A percentile compares a stretch with the other conserved stretches of the same genome.
These are phyloP conservation scores for Atta texana DNA, from an alignment of 1,140 invertebrate genomes.

Conservation along the genomic window DNA sequence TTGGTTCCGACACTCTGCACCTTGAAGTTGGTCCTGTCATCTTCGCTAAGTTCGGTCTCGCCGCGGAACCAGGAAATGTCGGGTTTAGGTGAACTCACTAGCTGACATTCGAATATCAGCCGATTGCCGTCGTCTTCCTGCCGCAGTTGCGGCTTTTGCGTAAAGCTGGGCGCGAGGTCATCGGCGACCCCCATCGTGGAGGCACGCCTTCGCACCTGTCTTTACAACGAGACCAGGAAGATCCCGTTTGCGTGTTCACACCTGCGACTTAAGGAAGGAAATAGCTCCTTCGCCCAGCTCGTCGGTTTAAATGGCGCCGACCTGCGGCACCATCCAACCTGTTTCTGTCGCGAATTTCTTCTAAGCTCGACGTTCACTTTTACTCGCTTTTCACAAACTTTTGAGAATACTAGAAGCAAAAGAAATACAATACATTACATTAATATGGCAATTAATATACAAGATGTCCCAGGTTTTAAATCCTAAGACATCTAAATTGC, in stretches of 20 bases:
- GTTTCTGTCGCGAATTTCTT: neutral
- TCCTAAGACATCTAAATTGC: neutral
- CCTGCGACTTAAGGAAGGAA: conserved; percentile 6
- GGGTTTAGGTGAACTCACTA: conserved; percentile 95
- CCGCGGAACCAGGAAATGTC: conserved; percentile 97
- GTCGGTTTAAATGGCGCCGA: conserved; percentile 71
- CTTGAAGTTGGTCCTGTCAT: conserved; percentile 94
- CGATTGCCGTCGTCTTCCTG: conserved; percentile 98
- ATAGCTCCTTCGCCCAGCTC: conserved; percentile 41
- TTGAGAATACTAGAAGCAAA: conserved; percentile 18
- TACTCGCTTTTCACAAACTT: neutral
- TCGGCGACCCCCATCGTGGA: conserved; percentile 92
- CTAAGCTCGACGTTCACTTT: conserved; percentile 3
- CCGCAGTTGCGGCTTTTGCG: conserved; percentile 97
- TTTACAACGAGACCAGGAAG: conserved; percentile 55
- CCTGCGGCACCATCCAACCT: conserved; percentile 76
- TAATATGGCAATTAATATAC: neutral
- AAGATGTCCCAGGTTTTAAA: neutral
- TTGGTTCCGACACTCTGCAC: conserved; percentile 94
- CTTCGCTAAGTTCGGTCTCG: conserved; percentile 93
- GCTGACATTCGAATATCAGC: conserved; percentile 97
- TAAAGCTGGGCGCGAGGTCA: conserved; percentile 98
- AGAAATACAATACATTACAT: neutral
- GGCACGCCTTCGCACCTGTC: conserved; percentile 77
- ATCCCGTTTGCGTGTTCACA: conserved; percentile 32